These are phyloP conservation scores for Maccullochella peelii DNA, from an alignment of 2,113 vertebrate species.

Conservation along the genomic window DNA sequence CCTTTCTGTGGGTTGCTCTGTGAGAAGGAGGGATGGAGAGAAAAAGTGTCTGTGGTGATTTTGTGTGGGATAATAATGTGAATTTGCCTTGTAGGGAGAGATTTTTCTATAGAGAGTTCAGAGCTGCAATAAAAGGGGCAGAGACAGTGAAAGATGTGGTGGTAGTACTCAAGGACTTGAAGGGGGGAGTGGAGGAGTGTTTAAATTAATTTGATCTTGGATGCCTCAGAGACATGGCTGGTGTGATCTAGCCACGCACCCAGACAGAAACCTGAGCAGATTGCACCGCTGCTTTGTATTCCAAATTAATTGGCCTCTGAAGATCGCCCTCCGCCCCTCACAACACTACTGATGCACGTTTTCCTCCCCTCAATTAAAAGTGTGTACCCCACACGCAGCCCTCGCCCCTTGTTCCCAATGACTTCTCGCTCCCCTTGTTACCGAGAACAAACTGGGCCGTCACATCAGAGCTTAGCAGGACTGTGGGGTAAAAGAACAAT, in stretches of 20 bases:
- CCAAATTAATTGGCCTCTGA: conserved; percentile 87
- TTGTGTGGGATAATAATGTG: conserved; percentile 44
- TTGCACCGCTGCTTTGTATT: conserved; percentile 84
- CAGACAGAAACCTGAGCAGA: conserved; percentile 80
- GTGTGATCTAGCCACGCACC: conserved; percentile 66
- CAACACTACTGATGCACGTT: conserved; percentile 77
- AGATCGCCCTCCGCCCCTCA: conserved; percentile 76
- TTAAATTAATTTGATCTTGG: conserved; percentile 81
- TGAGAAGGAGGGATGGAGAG: conserved; percentile 26
- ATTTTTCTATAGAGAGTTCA: conserved; percentile 48
- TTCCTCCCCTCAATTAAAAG: conserved; percentile 81
- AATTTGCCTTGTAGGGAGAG: conserved; percentile 37
- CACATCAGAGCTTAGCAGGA: conserved; percentile 37
- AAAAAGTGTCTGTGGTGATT: conserved; percentile 26
- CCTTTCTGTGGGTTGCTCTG: conserved; percentile 30
- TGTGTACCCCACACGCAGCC: conserved; percentile 63
- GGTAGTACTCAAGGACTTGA: conserved; percentile 21
- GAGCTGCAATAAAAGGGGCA: conserved; percentile 47
- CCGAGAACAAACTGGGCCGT: conserved; percentile 69
- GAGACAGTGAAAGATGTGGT: conserved; percentile 37
- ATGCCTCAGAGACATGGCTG: conserved; percentile 70
- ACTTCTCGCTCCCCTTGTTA: conserved; percentile 69
- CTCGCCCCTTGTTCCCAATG: conserved; percentile 47
- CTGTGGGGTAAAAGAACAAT: conserved; percentile 14
- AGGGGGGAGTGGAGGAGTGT: conserved; percentile 40